Base-by-base conservation (phyloP, 1,140 invertebrate species). In the Drosophila quadrilineata region DNA sequence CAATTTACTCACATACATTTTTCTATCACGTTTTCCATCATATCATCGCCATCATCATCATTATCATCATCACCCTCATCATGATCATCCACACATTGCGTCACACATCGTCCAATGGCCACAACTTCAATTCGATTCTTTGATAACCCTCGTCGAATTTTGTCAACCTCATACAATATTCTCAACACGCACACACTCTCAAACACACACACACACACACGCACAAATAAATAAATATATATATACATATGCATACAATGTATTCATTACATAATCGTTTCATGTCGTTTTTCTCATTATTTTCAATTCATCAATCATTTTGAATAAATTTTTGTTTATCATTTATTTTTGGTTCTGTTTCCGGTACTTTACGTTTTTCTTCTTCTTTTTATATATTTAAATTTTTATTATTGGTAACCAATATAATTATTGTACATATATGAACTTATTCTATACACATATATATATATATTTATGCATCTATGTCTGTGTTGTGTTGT, bases 301-400 rank as follows among this genome's bases (percentile, higher is more conserved):
- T 64, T 48, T 80, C 71, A 59, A 62, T 68, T 84, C 76, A 84
- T 82, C 64, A 82, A 84, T 82, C 77, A 84, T 70, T 75, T 62
- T 58, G 77, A 72, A 76, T 77, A 65, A 60, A 22, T 58, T 52
- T 80, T 69, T 43, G 16, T n/a, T n/a, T n/a, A n/a, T n/a, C n/a
- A n/a, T n/a, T 57, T 50, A 29, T 49, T 74, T 79, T 76, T 69
- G 66, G 62, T 60, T 79, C 69, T 75, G 76, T 75, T 80, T 82
- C 77, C 77, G 77, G 77, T 77, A 73, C 49, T 72, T 54, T 69
- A 64, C 76, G 72, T 65, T 75, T 75, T 84, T 52, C 40, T 76
- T n/a, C n/a, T n/a, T n/a, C n/a, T n/a, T n/a, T n/a, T n/a, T 76
- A 80, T 75, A 66, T 66, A 70, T 77, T 84, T 84, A 59, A 73